phyloP scores from a whole-genome alignment of 2,113 vertebrate species.

The Pipra filicauda region DNA sequence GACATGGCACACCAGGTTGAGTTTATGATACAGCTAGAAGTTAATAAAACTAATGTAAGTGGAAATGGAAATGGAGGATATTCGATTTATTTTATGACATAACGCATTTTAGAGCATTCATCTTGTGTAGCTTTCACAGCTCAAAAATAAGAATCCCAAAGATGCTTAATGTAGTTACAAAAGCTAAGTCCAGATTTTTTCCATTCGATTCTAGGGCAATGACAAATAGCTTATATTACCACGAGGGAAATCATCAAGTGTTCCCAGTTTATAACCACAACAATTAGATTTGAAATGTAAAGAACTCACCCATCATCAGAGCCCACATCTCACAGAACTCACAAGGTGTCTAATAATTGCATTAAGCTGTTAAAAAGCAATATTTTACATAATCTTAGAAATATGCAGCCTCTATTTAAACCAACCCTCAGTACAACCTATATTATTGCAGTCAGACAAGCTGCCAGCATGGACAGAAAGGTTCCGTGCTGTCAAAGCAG shows the following conservation, averaged over 20 bases:
- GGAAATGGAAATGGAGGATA: not conserved
- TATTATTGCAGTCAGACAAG: conserved; percentile 44
- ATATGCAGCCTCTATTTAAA: not conserved
- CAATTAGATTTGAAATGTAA: not conserved
- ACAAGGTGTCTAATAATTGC: not conserved
- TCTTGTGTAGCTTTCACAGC: not conserved
- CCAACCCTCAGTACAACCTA: conserved; percentile 4
- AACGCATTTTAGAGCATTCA: not conserved
- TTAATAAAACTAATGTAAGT: not conserved
- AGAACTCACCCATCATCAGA: not conserved
- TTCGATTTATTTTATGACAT: not conserved
- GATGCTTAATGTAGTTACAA: not conserved
- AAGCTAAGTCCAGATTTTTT: not conserved
- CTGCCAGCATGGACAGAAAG: conserved; percentile 51
- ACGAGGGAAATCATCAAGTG: not conserved
- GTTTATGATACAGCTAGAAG: not conserved
- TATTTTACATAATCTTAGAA: conserved; percentile 10
- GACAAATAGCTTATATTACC: not conserved
- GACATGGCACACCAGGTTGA: not conserved
- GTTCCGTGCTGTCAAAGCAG: conserved; percentile 51
- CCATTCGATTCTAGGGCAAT: not conserved
- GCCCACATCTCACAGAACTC: not conserved
- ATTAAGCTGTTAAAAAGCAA: not conserved
- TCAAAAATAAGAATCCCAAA: not conserved
- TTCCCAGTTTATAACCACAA: not conserved